These are phyloP conservation scores for Penaeus indicus DNA, from an alignment of 1,140 invertebrate species.

Conservation along the genomic window DNA sequence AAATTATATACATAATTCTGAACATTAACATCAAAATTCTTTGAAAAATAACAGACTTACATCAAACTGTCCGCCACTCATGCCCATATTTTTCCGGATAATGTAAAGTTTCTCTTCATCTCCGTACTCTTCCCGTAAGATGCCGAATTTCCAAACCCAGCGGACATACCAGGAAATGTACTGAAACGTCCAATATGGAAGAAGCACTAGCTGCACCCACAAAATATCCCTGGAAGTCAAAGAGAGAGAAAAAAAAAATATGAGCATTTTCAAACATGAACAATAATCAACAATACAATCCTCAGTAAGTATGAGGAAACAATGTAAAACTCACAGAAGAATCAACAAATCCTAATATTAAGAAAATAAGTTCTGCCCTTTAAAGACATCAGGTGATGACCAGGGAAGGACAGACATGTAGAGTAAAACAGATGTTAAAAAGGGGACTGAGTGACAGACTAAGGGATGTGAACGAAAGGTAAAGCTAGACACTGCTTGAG, in stretches of 20 bases:
- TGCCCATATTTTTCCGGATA: slow-evolving; percentile 83
- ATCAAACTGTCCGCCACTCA: slow-evolving; percentile 75
- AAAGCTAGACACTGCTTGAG: no score
- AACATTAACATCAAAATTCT: background rate
- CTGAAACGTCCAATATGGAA: slow-evolving; percentile 76
- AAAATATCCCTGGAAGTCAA: slow-evolving; percentile 76
- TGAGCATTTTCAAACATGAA: background rate
- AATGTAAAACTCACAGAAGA: no score
- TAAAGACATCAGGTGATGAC: no score
- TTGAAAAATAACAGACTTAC: slow-evolving; percentile 68
- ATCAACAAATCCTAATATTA: no score
- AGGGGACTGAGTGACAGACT: no score
- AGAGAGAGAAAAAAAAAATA: background rate
- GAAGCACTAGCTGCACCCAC: slow-evolving; percentile 84
- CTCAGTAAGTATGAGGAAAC: no score
- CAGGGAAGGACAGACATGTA: no score
- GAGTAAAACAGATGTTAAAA: no score
- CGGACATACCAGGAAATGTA: slow-evolving; percentile 79
- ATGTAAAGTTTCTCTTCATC: slow-evolving; percentile 87
- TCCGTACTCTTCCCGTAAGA: slow-evolving; percentile 83
- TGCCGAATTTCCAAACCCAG: slow-evolving; percentile 85
- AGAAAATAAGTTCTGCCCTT: no score
- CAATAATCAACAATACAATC: no score
- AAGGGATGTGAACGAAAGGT: no score
- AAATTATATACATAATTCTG: background rate